Base-by-base conservation (phyloP, 2,797 vertebrate species). In the Pteronotus mesoamericanus region DNA sequence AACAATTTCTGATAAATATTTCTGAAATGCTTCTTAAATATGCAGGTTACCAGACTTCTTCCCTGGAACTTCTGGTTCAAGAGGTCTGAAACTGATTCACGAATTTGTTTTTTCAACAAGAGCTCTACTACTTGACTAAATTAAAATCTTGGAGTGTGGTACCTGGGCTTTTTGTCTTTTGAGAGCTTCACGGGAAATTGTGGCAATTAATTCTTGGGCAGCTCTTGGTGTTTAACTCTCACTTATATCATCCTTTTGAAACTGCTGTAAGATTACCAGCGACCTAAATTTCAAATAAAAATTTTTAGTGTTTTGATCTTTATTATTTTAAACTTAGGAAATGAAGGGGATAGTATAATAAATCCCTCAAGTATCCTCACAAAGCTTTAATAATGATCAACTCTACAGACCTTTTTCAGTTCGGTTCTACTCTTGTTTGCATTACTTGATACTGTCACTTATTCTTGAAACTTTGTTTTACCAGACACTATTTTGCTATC, bases 11-110 rank as follows among this genome's bases (percentile, higher is more conserved):
- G 48, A 59, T 79, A 34, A 57, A 42, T 86, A 22, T 44, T 18
- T 89, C 16, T 37, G 21, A 91, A 95, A 26, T 93, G 3, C 39
- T 72, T 90, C 42, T 79, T 87, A 79, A 94, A 48, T 94, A 34
- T 71, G 39, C 26, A 71, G n/a, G 24, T 93, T 80, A 75, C 9
- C 6, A 71, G 34, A 32, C 55, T 61, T 86, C 16, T 69, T 19
- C n/a, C 34, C 48, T 94, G 48, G 55, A n/a, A 59, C n/a, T 88
- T 96, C 84, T 94, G 72, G 79, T 86, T 94, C 24, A 95, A 32
- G 59, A 37, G 9, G 42, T 85, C 51, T 94, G 64, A 92, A 39
- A 89, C 69, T 92, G 37, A 88, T 46, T 80, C 2, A 66, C 78
- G 9, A 80, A 72, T 80, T 89, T 72, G 19, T 92, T 42, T 55